Evolutionary conservation across 2,113 vertebrate species (phyloP).

Genomic region (Brachyhypopomus occidentalis): DNA sequence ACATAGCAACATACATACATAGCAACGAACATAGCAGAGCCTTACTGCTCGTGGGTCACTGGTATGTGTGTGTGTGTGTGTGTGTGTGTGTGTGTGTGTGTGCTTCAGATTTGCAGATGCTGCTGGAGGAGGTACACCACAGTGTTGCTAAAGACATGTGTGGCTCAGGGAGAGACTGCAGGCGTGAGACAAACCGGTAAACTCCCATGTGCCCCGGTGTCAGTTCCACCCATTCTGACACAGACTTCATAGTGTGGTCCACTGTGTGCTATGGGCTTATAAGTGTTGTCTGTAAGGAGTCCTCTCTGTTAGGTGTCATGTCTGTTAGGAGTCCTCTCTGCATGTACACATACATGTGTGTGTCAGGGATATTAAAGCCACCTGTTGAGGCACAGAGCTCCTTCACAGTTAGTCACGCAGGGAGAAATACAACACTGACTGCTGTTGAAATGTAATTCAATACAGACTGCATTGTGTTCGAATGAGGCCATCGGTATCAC

Average conservation of each 20-base stretch:
- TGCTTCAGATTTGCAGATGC: slow-evolving; percentile 55
- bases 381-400: no score
- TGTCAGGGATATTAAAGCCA: no score
- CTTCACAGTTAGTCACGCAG: no score
- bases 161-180: background rate
- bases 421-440: no score
- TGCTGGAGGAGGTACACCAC: slow-evolving; percentile 53
- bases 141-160: slow-evolving; percentile 51
- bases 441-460: background rate
- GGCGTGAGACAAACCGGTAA: slow-evolving; percentile 34
- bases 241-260: background rate
- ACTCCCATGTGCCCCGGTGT: background rate
- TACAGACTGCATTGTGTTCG: background rate
- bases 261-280: background rate
- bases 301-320: background rate
- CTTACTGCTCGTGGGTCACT: no score
- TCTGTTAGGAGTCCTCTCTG: no score
- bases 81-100: slow-evolving; percentile 30
- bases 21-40: no score
- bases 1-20: no score
- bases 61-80: slow-evolving; percentile 16
- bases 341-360: no score
- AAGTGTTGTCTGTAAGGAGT: background rate
- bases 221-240: background rate
- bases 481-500: background rate